Evolutionary conservation across 2,113 vertebrate species (phyloP).

Genomic region (Xyrauchen texanus): DNA sequence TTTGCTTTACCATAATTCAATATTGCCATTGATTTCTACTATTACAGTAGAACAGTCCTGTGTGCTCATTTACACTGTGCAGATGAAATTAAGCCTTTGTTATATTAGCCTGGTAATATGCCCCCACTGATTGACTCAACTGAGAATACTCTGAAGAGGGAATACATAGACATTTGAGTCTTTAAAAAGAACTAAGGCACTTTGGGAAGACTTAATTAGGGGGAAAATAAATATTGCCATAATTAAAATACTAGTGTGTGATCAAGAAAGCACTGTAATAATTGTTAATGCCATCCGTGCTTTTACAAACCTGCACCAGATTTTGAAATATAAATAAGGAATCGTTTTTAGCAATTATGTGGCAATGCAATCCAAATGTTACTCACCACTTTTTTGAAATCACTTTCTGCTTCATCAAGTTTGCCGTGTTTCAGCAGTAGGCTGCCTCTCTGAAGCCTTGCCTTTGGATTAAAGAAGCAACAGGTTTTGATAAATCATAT

Average conservation of each 20-base stretch:
- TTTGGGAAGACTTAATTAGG: not conserved
- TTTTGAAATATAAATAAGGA: not conserved
- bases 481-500: not conserved
- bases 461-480: slow-evolving; percentile 69
- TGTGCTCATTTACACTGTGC: too few relatives aligned
- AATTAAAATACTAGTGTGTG: not conserved
- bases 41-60: too few relatives aligned
- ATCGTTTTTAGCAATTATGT: not conserved
- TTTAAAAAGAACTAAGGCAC: not conserved
- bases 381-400: slow-evolving; percentile 96
- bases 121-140: not conserved
- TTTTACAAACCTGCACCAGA: not conserved
- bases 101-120: not conserved
- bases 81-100: too few relatives aligned
- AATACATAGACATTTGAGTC: not conserved
- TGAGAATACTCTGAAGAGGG: not conserved
- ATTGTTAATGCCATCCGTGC: not conserved
- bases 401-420: slow-evolving; percentile 91
- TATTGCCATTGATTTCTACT: too few relatives aligned
- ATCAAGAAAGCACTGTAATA: not conserved
- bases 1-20: too few relatives aligned
- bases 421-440: slow-evolving; percentile 92
- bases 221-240: not conserved
- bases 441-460: slow-evolving; percentile 92
- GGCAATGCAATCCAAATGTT: not conserved